Conservation (phyloP, 2,113 vertebrate genomes). For the Leucoraja erinaceus region DNA sequence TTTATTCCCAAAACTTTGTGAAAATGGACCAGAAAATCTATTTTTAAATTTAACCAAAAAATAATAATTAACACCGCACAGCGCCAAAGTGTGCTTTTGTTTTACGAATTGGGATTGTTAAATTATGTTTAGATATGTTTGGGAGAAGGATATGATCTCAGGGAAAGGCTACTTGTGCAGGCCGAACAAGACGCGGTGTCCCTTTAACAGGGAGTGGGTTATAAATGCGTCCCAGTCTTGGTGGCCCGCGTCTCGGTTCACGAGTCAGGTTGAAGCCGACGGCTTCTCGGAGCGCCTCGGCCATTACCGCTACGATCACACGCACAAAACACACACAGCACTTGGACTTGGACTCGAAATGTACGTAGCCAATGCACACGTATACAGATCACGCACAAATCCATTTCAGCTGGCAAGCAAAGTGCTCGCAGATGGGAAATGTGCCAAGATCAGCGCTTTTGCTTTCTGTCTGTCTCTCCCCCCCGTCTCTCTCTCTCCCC, state of each 20-base stretch:
- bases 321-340: background rate
- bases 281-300: background rate
- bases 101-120: background rate
- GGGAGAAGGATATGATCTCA: no score
- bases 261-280: slow-evolving; percentile 29
- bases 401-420: slow-evolving; percentile 30
- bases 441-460: slow-evolving; percentile 28
- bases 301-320: slow-evolving; percentile 30
- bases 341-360: slow-evolving; percentile 13
- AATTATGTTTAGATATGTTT: background rate
- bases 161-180: background rate
- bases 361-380: slow-evolving; percentile 18
- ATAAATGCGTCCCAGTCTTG: slow-evolving; percentile 4
- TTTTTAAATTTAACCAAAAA: background rate
- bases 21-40: background rate
- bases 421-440: slow-evolving; percentile 29
- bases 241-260: background rate
- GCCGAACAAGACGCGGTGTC: background rate
- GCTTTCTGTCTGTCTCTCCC: slow-evolving; percentile 25
- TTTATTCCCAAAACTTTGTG: background rate
- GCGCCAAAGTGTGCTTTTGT: background rate
- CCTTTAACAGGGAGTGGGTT: slow-evolving; percentile 36
- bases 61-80: background rate
- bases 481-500: background rate
- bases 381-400: slow-evolving; percentile 24